Evolutionary conservation across 1,140 invertebrate genomes (phyloP).

Genomic region (Penaeus vannamei): DNA sequence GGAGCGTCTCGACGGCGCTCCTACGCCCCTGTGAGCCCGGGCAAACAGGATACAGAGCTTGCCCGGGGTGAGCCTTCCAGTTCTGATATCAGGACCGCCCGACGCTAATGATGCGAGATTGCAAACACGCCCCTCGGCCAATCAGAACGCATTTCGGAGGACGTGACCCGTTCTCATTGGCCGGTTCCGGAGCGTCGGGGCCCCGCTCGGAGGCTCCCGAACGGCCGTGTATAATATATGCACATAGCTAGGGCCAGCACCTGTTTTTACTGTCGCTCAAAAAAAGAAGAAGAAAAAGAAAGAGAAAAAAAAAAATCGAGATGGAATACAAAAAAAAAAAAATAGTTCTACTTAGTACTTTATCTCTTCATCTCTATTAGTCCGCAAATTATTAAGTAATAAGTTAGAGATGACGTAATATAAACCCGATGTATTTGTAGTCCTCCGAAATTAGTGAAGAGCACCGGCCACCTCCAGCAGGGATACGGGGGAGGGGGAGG

Average conservation of each 20-base stretch:
- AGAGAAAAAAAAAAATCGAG: background rate
- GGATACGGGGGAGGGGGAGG: too few relatives aligned
- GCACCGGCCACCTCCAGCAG: too few relatives aligned
- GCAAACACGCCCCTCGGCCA: constrained; percentile 46
- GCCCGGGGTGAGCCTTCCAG: constrained; percentile 48
- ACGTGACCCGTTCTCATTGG: constrained; percentile 25
- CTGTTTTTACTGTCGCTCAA: constrained; percentile 12
- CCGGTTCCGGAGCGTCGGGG: background rate
- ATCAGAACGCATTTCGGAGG: constrained; percentile 1
- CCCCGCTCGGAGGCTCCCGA: background rate
- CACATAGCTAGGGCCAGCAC: constrained; percentile 20
- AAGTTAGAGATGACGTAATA: constrained; percentile 14
- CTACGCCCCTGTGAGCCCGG: constrained; percentile 14
- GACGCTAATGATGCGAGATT: constrained; percentile 50
- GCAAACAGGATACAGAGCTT: constrained; percentile 37
- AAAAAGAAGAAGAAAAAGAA: background rate
- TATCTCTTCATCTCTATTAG: constrained; percentile 50
- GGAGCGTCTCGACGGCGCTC: background rate
- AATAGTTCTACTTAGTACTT: constrained; percentile 39
- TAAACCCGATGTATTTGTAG: too few relatives aligned
- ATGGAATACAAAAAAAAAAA: background rate
- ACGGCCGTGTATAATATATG: constrained; percentile 36
- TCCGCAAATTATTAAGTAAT: constrained; percentile 35
- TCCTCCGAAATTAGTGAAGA: too few relatives aligned
- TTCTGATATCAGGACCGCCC: constrained; percentile 42